Evolutionary conservation across 2,113 vertebrate species (phyloP), one percentile per base, ranked within the genome.

Genomic region (Mus spicilegus): DNA sequence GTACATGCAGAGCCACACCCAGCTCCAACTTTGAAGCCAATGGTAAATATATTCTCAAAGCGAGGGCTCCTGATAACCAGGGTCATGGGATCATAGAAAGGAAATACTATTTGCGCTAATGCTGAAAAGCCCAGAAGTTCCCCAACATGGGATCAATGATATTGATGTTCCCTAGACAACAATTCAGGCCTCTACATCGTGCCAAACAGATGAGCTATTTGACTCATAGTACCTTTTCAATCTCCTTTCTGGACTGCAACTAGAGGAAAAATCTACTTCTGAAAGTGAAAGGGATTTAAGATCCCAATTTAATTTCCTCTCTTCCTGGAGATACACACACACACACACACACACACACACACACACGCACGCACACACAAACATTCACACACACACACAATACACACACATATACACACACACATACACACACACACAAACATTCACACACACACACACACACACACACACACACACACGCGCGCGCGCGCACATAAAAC

Each of bases 251-350:
- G 51, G 75, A 87, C 73, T 58, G 51, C 46, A 94, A 95, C 91
- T 96, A 91, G 91, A 73, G 65, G 93, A 65, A 96, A 97, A 95
- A 65, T 81, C 78, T 85, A 91, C 77, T 95, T 95, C 92, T 89
- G 72, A 93, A 81, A 97, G 73, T 85, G 65, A 94, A 96, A 93
- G 70, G 84, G 94, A 96, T 95, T 96, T 89, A 96, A 77, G 69
- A 96, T 89, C 75, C 69, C 75, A 90, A 91, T 95, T 95, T 95
- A 94, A 97, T 94, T 94, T 94, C 87, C 58, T 94, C 72, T 93
- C 94, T 92, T 93, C 80, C 94, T 90, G 33, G 39, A 96, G 86
- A 93, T 93, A 97, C 49, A 63, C 6, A 26, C 24, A 3, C 26
- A 24, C 4, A 63, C 96, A 63, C 13, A 63, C 6, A 26, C 24